Evolutionary conservation across 1,140 invertebrate species (phyloP).

Genomic region (Cotesia chilonis): DNA sequence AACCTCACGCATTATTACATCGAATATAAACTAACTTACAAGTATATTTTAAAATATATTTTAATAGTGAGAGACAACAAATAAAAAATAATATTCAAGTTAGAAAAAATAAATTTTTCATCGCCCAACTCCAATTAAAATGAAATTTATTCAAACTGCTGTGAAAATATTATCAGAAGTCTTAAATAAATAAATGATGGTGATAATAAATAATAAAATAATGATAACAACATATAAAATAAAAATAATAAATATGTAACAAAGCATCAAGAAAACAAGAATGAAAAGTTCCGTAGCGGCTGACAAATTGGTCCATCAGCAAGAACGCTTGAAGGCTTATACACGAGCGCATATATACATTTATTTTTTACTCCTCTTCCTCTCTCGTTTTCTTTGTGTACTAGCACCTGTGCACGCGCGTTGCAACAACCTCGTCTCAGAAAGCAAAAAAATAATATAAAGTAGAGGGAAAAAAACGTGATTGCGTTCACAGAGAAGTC

Average conservation of each 20-base stretch:
- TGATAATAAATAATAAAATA: too few relatives aligned
- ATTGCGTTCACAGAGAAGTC: conserved; percentile 35
- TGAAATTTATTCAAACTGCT: too few relatives aligned
- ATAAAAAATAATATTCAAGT: too few relatives aligned
- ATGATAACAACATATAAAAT: too few relatives aligned
- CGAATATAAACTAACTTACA: too few relatives aligned
- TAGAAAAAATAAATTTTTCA: too few relatives aligned
- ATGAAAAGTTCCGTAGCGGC: background rate
- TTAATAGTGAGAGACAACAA: too few relatives aligned
- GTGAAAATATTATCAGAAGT: too few relatives aligned
- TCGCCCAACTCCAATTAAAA: too few relatives aligned
- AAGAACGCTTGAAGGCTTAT: conserved; percentile 12
- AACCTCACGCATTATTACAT: too few relatives aligned
- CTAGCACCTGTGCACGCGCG: conserved; percentile 10
- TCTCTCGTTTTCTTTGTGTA: conserved; percentile 1
- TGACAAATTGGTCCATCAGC: conserved; percentile 16
- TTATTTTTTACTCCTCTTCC: background rate
- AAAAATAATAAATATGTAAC: background rate
- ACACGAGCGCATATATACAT: background rate
- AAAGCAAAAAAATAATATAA: background rate
- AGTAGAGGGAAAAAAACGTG: conserved; percentile 18
- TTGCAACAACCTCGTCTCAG: background rate
- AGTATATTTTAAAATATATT: too few relatives aligned
- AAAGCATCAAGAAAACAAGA: background rate
- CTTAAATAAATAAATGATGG: too few relatives aligned